Evolutionary conservation across 2,888 invertebrate species (phyloP).

Genomic region (Ochlodes sylvanus): DNA sequence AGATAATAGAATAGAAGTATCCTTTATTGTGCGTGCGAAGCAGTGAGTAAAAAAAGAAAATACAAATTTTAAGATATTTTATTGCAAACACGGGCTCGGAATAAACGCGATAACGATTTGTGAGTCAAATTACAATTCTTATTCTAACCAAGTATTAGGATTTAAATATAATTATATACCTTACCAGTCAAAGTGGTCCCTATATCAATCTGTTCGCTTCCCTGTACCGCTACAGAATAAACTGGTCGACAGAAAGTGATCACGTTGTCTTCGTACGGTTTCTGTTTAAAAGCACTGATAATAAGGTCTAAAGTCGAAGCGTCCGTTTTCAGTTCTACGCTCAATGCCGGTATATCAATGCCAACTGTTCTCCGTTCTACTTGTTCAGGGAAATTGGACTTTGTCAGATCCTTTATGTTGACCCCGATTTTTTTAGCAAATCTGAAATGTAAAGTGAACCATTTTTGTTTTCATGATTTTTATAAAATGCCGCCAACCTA

Average conservation of each 20-base stretch:
- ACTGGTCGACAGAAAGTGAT: conserved; percentile 89
- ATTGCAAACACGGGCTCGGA: too few relatives aligned
- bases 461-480: neutral
- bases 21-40: too few relatives aligned
- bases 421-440: conserved; percentile 76
- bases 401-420: conserved; percentile 71
- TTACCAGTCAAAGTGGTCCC: conserved; percentile 87
- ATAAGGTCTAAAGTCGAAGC: conserved; percentile 88
- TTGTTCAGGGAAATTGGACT: conserved; percentile 64
- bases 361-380: conserved; percentile 59
- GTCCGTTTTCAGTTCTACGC: conserved; percentile 83
- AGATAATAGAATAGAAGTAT: too few relatives aligned
- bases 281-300: conserved; percentile 89
- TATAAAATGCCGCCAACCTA: too few relatives aligned
- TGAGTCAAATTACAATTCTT: too few relatives aligned
- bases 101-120: too few relatives aligned
- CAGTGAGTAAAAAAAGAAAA: too few relatives aligned
- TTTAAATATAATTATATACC: too few relatives aligned
- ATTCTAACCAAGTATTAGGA: too few relatives aligned
- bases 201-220: conserved; percentile 86
- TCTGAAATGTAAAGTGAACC: conserved; percentile 49
- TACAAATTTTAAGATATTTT: too few relatives aligned
- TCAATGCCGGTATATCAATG: conserved; percentile 56
- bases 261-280: conserved; percentile 89
- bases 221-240: conserved; percentile 90